Evolutionary conservation across 2,888 invertebrate genomes (phyloP).

Genomic region (Pelosia muscerda): DNA sequence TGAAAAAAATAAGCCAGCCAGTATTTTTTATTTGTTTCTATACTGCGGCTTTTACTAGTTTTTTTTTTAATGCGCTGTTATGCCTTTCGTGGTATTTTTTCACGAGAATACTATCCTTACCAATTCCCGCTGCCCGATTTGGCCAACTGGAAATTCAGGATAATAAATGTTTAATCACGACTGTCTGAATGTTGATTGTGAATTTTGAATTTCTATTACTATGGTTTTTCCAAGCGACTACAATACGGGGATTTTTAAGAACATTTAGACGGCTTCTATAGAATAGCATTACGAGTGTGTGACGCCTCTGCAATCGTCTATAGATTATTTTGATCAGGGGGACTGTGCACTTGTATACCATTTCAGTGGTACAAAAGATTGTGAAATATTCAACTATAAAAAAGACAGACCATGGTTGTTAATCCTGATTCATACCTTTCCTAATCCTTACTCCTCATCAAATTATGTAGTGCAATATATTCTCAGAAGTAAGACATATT

Average conservation of each 20-base stretch:
- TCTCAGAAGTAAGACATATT: slow-evolving; percentile 20
- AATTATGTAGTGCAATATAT: slow-evolving; percentile 10
- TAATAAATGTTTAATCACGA: background rate
- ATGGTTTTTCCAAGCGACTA: too few relatives aligned
- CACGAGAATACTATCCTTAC: too few relatives aligned
- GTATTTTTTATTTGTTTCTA: background rate
- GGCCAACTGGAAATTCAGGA: background rate
- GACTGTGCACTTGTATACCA: too few relatives aligned
- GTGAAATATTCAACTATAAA: too few relatives aligned
- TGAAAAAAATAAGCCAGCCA: slow-evolving; percentile 1
- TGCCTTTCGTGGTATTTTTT: background rate
- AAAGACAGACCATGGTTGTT: background rate
- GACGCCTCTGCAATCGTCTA: too few relatives aligned
- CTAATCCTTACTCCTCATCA: background rate
- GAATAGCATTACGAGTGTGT: too few relatives aligned
- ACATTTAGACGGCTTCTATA: too few relatives aligned
- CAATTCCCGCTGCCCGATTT: background rate
- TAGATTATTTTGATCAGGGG: too few relatives aligned
- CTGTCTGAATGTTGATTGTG: too few relatives aligned
- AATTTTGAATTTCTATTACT: too few relatives aligned
- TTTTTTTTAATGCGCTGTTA: slow-evolving; percentile 1
- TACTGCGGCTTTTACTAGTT: background rate
- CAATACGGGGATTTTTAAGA: too few relatives aligned
- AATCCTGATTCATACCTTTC: background rate
- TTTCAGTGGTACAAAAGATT: too few relatives aligned